A percentile compares a stretch with the other conserved stretches of the same genome.
phyloP scores from a whole-genome alignment of 2,797 vertebrate genomes.

The Mustela erminea region DNA sequence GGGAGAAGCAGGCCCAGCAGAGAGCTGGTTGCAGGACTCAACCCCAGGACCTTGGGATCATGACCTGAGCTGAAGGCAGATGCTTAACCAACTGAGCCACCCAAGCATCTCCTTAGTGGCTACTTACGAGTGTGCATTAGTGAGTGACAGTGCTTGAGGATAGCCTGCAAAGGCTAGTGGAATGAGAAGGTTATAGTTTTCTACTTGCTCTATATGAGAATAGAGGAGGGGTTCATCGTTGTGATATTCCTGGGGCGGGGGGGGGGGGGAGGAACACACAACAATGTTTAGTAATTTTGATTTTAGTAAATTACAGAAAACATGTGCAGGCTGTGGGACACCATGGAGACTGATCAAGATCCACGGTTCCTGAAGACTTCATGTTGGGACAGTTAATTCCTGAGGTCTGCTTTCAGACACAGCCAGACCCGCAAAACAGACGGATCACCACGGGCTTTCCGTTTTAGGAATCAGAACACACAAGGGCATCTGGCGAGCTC shows the following conservation, averaged over 20 bases:
- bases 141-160: not conserved
- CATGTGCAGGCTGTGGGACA: not conserved
- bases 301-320: not conserved
- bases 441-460: accelerated
- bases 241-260: not conserved
- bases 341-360: not conserved
- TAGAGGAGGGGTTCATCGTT: not conserved
- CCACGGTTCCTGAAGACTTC: not conserved
- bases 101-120: not conserved
- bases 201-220: not conserved
- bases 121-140: not conserved
- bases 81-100: too few species aligned
- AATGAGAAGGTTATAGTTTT: not conserved
- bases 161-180: accelerated
- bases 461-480: not conserved
- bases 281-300: not conserved
- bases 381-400: not conserved
- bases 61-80: not conserved
- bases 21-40: not conserved
- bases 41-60: not conserved
- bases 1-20: not conserved
- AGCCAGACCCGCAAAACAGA: not conserved
- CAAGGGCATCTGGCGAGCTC: not conserved
- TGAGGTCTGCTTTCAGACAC: not conserved
- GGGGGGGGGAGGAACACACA: too few species aligned